Percentiles rank a stretch among this genome's conserved stretches.
These are phyloP conservation scores for Lutraria lutraria DNA, from an alignment of 2,888 invertebrate genomes.

Conservation along the genomic window DNA sequence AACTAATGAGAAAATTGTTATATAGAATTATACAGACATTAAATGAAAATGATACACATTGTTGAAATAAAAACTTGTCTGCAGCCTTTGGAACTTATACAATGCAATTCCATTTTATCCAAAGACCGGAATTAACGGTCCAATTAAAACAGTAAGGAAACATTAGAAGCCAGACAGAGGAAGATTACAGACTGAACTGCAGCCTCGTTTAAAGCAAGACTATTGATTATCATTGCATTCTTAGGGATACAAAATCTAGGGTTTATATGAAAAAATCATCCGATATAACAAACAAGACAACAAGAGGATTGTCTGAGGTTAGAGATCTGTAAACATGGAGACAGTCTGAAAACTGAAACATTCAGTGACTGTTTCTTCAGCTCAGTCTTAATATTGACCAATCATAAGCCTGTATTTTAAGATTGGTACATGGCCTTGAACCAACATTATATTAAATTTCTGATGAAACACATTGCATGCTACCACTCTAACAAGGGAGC, in stretches of 20 bases:
- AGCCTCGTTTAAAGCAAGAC: background rate
- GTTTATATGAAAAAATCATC: background rate
- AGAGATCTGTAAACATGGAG: too few relatives aligned
- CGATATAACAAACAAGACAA: background rate
- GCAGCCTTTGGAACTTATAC: background rate
- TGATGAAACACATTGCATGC: too few relatives aligned
- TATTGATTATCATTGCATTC: background rate
- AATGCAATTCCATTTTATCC: conserved; percentile 12
- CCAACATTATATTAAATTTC: too few relatives aligned
- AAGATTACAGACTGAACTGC: background rate
- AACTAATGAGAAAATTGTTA: too few relatives aligned
- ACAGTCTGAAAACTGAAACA: too few relatives aligned
- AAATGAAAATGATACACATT: background rate
- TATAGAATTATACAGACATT: background rate
- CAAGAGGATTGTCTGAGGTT: background rate
- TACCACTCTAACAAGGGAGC: too few relatives aligned
- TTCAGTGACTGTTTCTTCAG: too few relatives aligned
- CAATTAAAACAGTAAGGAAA: background rate
- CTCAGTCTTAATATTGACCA: too few relatives aligned
- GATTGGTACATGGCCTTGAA: too few relatives aligned
- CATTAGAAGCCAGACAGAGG: background rate
- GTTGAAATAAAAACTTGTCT: background rate
- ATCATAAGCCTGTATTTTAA: too few relatives aligned
- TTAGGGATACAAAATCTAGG: background rate
- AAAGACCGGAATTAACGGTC: background rate